Evolutionary conservation across 2,797 vertebrate genomes (phyloP).

Genomic region (Notolepis coatsorum): DNA sequence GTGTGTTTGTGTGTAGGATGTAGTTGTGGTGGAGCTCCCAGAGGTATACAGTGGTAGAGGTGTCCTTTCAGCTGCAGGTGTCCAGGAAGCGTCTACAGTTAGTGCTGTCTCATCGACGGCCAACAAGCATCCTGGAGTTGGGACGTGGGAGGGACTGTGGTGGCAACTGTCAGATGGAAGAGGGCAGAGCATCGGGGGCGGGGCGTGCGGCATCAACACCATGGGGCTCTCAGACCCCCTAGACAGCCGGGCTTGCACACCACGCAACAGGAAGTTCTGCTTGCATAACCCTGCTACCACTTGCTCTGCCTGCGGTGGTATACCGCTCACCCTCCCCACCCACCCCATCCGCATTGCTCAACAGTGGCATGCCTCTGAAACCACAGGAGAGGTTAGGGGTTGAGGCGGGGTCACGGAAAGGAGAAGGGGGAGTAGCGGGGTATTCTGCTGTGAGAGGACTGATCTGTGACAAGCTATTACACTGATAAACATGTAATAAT

Average conservation of each 20-base stretch:
- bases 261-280: slow-evolving; percentile 76
- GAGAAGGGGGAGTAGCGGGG: not conserved
- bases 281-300: slow-evolving; percentile 73
- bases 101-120: slow-evolving; percentile 80
- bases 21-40: slow-evolving; percentile 6
- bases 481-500: no score
- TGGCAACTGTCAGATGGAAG: slow-evolving; percentile 55
- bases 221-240: slow-evolving; percentile 64
- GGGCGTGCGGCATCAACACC: slow-evolving; percentile 36
- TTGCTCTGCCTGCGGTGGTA: slow-evolving; percentile 39
- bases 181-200: slow-evolving; percentile 17
- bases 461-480: no score
- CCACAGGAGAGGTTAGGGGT: slow-evolving; percentile 42
- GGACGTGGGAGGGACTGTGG: slow-evolving; percentile 35
- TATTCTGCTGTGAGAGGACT: no score
- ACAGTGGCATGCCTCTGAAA: slow-evolving; percentile 14
- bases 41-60: slow-evolving; percentile 27
- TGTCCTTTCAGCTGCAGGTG: slow-evolving; percentile 37
- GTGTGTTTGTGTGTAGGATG: slow-evolving; percentile 16
- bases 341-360: slow-evolving; percentile 3
- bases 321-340: slow-evolving; percentile 20
- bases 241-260: slow-evolving; percentile 53
- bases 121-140: slow-evolving; percentile 73
- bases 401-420: slow-evolving; percentile 18
- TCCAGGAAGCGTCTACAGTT: slow-evolving; percentile 79